A percentile compares a stretch with the other conserved stretches of the same genome.
Conservation (phyloP, 2,888 invertebrate species). For the Latrodectus elegans region DNA sequence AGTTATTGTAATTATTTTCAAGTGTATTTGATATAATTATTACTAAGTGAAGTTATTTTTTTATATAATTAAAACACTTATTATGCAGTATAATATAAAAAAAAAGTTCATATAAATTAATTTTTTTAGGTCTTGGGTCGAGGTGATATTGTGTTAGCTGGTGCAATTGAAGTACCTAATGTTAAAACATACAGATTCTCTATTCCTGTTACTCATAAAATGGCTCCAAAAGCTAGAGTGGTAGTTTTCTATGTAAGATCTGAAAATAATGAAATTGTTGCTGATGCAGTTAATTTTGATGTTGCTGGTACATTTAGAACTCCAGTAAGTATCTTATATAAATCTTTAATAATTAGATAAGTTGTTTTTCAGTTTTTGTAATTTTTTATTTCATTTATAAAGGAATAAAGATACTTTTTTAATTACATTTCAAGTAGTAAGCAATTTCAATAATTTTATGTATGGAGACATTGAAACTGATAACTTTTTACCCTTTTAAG, state of each 20-base stretch:
- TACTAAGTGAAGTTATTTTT: background rate
- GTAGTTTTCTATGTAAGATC: slow-evolving; percentile 75
- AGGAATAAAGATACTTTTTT: too few species aligned
- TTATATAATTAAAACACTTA: background rate
- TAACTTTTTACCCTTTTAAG: too few species aligned
- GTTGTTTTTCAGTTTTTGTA: too few species aligned
- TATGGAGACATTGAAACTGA: too few species aligned
- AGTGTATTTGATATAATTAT: background rate
- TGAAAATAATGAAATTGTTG: slow-evolving; percentile 75
- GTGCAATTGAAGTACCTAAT: slow-evolving; percentile 71
- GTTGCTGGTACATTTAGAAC: slow-evolving; percentile 75
- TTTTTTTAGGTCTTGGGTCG: slow-evolving; percentile 74
- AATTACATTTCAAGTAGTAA: too few species aligned
- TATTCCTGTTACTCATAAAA: slow-evolving; percentile 74
- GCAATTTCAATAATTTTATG: too few species aligned
- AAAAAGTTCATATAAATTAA: background rate
- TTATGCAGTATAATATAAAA: background rate
- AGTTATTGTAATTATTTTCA: background rate
- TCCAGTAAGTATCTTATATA: slow-evolving; percentile 70
- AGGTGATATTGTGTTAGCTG: slow-evolving; percentile 73
- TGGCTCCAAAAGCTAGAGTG: slow-evolving; percentile 75
- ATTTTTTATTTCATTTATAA: too few species aligned
- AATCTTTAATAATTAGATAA: too few species aligned
- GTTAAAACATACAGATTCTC: slow-evolving; percentile 73
- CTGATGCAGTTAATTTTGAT: slow-evolving; percentile 77